Conservation (phyloP, 2,888 invertebrate genomes). For the Eretmocerus hayati region DNA sequence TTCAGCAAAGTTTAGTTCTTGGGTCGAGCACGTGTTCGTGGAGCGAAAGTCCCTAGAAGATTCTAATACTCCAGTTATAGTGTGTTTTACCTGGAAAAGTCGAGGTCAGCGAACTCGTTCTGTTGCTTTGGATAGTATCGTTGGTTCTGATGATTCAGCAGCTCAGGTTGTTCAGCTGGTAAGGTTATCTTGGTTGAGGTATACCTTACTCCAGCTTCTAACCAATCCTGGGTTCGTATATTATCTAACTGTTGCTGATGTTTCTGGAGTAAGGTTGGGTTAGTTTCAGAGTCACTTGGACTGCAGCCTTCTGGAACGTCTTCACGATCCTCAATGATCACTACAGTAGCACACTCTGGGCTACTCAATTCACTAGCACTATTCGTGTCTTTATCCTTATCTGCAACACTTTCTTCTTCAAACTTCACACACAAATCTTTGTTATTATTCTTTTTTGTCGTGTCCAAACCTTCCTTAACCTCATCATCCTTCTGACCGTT, state of each 20-base stretch:
- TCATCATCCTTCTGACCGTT: conserved; percentile 5
- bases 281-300: no score
- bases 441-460: neutral
- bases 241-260: conserved; percentile 36
- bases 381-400: conserved; percentile 8
- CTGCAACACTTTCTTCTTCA: no score
- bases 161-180: conserved; percentile 31
- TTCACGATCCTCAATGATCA: conserved; percentile 37
- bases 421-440: no score
- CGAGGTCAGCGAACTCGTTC: conserved; percentile 32
- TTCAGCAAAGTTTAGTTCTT: no score
- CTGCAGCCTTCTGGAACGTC: conserved; percentile 25
- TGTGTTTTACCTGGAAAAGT: conserved; percentile 45
- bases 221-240: conserved; percentile 43
- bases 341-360: conserved; percentile 30
- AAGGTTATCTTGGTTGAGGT: conserved; percentile 43
- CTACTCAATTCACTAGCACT: neutral
- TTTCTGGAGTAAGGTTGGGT: no score
- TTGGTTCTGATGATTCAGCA: conserved; percentile 28
- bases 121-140: conserved; percentile 25
- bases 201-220: conserved; percentile 41
- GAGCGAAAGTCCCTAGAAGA: no score
- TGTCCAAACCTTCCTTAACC: conserved; percentile 2
- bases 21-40: no score
- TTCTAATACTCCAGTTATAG: no score